Conservation (phyloP, 2,888 invertebrate genomes). For the Cephus pulcher region DNA sequence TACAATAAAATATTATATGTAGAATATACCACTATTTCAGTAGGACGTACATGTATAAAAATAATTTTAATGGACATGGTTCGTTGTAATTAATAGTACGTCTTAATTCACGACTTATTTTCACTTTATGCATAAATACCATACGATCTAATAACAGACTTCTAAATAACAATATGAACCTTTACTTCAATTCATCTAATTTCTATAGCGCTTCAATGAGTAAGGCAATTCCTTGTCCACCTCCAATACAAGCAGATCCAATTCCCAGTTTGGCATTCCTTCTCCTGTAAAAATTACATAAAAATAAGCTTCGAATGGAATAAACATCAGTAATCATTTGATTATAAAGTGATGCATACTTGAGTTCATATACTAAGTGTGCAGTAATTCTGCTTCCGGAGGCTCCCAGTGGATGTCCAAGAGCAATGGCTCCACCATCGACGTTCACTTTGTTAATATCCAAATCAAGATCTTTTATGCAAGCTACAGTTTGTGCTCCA, state of each 20-base stretch:
- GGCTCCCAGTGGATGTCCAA: conserved; percentile 98
- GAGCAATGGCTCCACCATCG: conserved; percentile 95
- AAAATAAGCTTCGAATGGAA: no score
- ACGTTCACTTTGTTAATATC: conserved; percentile 91
- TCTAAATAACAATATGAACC: not conserved
- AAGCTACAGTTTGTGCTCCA: conserved; percentile 93
- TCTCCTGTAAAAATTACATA: conserved; percentile 72
- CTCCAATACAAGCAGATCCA: conserved; percentile 98
- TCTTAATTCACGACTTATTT: no score
- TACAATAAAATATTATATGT: no score
- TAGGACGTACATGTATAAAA: no score
- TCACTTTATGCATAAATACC: not conserved
- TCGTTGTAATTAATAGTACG: no score
- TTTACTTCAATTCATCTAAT: not conserved
- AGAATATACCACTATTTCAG: no score
- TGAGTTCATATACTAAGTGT: conserved; percentile 91
- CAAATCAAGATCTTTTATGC: conserved; percentile 88
- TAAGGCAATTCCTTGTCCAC: conserved; percentile 97
- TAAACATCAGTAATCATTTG: no score
- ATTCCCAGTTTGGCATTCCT: conserved; percentile 87
- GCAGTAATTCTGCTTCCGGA: conserved; percentile 93
- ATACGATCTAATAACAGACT: not conserved
- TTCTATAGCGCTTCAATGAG: conserved; percentile 82
- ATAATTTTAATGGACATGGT: no score
- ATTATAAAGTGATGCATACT: conserved; percentile 67